Evolutionary conservation across 2,797 vertebrate genomes (phyloP).

Genomic region (Toxotes lorentzi): DNA sequence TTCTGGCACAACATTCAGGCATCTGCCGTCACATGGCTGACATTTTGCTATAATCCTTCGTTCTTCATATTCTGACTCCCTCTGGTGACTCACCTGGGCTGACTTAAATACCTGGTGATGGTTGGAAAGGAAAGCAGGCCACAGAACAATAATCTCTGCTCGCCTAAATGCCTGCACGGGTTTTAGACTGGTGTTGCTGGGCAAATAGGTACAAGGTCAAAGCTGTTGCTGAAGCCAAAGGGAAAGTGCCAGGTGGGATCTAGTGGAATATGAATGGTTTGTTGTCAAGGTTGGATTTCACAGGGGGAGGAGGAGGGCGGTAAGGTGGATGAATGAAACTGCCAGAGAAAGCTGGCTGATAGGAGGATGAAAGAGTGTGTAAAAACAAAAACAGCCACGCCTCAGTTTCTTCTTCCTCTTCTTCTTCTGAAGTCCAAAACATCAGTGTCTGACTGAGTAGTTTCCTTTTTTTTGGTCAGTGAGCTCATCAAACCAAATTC

Average conservation of each 20-base stretch:
- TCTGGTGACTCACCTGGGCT: slow-evolving; percentile 63
- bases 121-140: slow-evolving; percentile 38
- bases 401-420: not conserved
- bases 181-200: slow-evolving; percentile 32
- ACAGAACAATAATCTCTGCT: slow-evolving; percentile 27
- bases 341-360: slow-evolving; percentile 11
- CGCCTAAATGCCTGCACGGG: slow-evolving; percentile 14
- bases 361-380: slow-evolving; percentile 18
- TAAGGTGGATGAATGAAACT: slow-evolving; percentile 39
- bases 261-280: slow-evolving; percentile 30
- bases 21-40: slow-evolving; percentile 55
- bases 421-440: slow-evolving; percentile 5
- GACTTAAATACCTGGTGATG: slow-evolving; percentile 48
- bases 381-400: slow-evolving; percentile 20
- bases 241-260: slow-evolving; percentile 53
- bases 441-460: not conserved
- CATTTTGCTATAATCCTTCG: slow-evolving; percentile 52
- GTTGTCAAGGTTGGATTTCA: slow-evolving; percentile 39
- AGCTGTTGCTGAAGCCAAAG: slow-evolving; percentile 23
- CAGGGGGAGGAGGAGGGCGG: not conserved
- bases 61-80: slow-evolving; percentile 52
- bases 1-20: slow-evolving; percentile 50
- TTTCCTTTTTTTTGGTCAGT: slow-evolving; percentile 2
- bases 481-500: slow-evolving; percentile 11
- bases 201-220: slow-evolving; percentile 59